Base-by-base conservation (phyloP, 2,113 vertebrate genomes). In the Syrrhaptes paradoxus region DNA sequence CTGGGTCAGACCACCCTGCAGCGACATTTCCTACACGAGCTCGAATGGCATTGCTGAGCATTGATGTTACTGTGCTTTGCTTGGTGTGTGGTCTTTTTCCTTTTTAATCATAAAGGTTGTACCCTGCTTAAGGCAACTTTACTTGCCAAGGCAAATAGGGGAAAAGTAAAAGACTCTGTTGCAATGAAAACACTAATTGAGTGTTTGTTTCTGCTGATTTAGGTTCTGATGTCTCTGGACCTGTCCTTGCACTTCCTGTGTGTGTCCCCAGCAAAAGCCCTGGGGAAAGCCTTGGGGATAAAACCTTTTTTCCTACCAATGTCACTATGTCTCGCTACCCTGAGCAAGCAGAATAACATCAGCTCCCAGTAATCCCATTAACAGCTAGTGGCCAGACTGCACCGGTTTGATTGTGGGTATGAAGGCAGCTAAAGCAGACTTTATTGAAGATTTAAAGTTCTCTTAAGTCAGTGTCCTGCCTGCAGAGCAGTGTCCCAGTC, bases 181-280 rank as follows among this genome's bases (percentile, higher is more conserved):
- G 58, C 58, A 32, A 32, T 79, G 43, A 55, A 70, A 84, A 48
- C 83, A 24, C 80, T 90, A 86, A 95, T 72, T 73, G 54, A 95
- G 87, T 38, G 36, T 95, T 91, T 94, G 66, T 95, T 95, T 94
- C 74, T 93, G 73, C 89, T 91, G 81, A 81, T 95, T 94, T 94
- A 96, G 93, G 70, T 89, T 94, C 57, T 95, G 81, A 57, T 89
- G 59, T 89, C 68, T 93, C 80, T 96, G 91, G 89, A 93, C 68
- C 81, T 89, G 91, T 70, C 70, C n/a, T 92, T 89, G 89, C 66
- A 75, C 36, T 54, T 94, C 76, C 83, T 3, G 5, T 74, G 43
- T 74, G 43, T 63, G 36, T 36, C 63, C 45, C 32, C 66, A 91
- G 93, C 77, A 72, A 82, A 96, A 89, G 54, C 38, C 61, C 55